phyloP scores from a whole-genome alignment of 2,113 vertebrate genomes.

The Edolisoma coerulescens region DNA sequence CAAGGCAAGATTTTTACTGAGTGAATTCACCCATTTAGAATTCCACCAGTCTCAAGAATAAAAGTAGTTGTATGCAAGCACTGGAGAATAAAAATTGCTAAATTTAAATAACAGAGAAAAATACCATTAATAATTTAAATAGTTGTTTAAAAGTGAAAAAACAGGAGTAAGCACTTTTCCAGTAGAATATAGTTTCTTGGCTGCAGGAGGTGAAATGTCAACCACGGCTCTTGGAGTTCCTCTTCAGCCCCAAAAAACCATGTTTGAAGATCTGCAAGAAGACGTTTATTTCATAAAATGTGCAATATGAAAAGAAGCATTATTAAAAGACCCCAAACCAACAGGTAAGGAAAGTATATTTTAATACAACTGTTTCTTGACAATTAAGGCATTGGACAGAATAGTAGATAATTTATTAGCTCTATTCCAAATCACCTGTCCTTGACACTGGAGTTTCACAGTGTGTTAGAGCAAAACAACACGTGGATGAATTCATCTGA shows the following conservation, averaged over 20 bases:
- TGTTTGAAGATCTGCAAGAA: background rate
- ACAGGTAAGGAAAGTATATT: background rate
- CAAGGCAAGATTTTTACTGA: background rate
- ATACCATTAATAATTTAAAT: background rate
- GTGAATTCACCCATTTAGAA: background rate
- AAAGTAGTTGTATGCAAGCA: background rate
- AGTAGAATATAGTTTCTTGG: background rate
- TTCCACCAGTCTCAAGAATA: background rate
- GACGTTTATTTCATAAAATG: background rate
- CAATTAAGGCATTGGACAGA: background rate
- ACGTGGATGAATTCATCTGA: background rate
- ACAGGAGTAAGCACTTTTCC: background rate
- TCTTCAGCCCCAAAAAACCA: background rate
- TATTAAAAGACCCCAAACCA: background rate
- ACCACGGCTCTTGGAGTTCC: background rate
- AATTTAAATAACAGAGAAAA: background rate
- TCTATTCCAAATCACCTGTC: background rate
- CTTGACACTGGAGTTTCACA: background rate
- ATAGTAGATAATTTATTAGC: background rate
- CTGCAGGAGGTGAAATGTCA: background rate
- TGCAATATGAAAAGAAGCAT: background rate
- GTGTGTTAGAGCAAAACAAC: background rate
- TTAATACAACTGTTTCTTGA: background rate
- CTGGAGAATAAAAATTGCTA: background rate
- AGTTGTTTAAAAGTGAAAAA: background rate